Conservation (phyloP, 2,797 vertebrate species). For the Corythornis leucogaster region DNA sequence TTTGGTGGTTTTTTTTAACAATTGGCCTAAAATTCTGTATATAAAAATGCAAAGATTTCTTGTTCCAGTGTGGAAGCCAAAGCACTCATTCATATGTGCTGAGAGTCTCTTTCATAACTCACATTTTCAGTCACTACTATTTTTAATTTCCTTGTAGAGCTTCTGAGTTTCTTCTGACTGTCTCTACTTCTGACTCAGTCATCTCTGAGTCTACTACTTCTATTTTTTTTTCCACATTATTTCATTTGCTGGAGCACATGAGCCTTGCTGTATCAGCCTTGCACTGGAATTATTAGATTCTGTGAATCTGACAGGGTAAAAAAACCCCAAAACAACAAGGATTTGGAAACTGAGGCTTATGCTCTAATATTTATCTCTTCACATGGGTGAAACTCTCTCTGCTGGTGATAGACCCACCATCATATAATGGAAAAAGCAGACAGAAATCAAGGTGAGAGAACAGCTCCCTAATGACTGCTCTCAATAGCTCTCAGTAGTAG, state of each 20-base stretch:
- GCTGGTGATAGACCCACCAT: neutral
- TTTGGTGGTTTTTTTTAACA: neutral
- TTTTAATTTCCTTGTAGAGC: constrained; percentile 5
- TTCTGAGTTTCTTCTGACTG: constrained; percentile 14
- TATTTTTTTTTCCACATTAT: neutral
- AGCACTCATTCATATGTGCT: neutral
- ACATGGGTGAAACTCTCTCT: neutral
- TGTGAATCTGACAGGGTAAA: neutral
- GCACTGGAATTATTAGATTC: neutral
- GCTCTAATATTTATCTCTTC: neutral
- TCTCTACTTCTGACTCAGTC: neutral
- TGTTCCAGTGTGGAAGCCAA: neutral
- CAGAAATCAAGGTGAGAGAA: neutral
- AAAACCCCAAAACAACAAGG: neutral
- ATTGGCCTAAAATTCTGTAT: neutral
- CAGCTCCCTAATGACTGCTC: neutral
- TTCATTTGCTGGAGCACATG: neutral
- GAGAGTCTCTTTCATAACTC: constrained; percentile 17
- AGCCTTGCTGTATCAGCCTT: neutral
- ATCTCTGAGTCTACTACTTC: neutral
- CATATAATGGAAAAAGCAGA: neutral
- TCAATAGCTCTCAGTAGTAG: neutral
- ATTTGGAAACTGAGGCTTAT: neutral
- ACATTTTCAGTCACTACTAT: constrained; percentile 23
- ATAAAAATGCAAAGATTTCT: neutral